Evolutionary conservation across 2,888 invertebrate species (phyloP).

Genomic region (Lasioglossum leucozonium): DNA sequence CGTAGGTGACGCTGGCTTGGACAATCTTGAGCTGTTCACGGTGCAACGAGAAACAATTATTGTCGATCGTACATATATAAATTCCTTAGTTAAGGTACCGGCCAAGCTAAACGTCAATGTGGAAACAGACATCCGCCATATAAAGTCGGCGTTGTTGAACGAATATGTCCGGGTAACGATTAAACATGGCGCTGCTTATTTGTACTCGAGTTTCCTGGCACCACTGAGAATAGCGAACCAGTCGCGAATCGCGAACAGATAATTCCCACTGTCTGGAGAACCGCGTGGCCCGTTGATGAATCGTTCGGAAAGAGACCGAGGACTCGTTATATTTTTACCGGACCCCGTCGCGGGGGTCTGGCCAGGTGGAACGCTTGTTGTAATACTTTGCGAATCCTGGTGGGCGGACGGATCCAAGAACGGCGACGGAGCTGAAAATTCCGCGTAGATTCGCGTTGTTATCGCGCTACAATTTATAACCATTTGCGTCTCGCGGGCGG

Average conservation of each 20-base stretch:
- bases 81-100: not conserved
- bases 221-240: rapidly evolving
- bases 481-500: constrained; percentile 30
- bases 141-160: not conserved
- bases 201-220: not conserved
- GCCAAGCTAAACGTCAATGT: not conserved
- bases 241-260: not conserved
- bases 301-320: constrained; percentile 44
- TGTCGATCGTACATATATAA: not conserved
- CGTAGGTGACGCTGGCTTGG: not conserved
- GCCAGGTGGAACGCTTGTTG: constrained; percentile 68
- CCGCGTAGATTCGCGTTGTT: constrained; percentile 32
- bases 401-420: constrained; percentile 66
- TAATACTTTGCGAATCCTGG: constrained; percentile 66
- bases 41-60: not conserved
- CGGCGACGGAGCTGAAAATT: constrained; percentile 47
- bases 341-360: constrained; percentile 47
- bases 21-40: not conserved
- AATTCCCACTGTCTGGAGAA: constrained; percentile 43
- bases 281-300: constrained; percentile 36
- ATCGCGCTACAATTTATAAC: constrained; percentile 48
- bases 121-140: not conserved
- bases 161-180: not conserved
- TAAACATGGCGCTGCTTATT: not conserved
- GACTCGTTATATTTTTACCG: constrained; percentile 72